phyloP scores from a whole-genome alignment of 1,140 invertebrate genomes.

The Musca domestica region DNA sequence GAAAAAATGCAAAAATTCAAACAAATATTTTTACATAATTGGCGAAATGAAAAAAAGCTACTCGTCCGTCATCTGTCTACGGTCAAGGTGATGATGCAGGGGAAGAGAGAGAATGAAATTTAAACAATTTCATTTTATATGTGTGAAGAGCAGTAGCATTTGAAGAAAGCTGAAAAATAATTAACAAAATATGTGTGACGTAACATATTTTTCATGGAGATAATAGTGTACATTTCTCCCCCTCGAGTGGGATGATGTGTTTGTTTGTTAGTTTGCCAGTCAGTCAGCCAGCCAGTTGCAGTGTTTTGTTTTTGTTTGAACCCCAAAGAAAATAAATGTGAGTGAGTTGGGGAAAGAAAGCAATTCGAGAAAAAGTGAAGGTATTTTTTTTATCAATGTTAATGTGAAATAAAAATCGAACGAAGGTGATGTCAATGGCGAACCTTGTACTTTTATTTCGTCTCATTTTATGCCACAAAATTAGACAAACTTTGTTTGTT shows the following conservation, averaged over 20 bases:
- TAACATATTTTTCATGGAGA: constrained; percentile 12
- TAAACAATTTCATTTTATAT: no score
- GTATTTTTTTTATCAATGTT: not conserved
- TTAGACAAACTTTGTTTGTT: not conserved
- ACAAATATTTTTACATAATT: constrained; percentile 48
- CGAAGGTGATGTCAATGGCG: constrained; percentile 6
- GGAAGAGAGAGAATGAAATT: not conserved
- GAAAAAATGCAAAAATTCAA: constrained; percentile 10
- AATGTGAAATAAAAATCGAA: not conserved
- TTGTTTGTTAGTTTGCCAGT: not conserved
- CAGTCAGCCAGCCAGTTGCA: not conserved
- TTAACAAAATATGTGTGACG: constrained; percentile 6
- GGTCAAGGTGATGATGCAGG: not conserved
- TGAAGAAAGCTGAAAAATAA: not conserved
- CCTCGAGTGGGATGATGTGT: no score
- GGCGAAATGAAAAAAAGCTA: constrained; percentile 16
- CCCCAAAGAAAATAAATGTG: not conserved
- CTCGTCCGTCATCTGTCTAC: no score
- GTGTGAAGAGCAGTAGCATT: not conserved
- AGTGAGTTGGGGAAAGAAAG: no score
- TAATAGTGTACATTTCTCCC: no score
- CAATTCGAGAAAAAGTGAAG: not conserved
- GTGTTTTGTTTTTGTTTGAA: not conserved
- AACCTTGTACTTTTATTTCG: constrained; percentile 11
- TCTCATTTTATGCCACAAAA: no score